Evolutionary conservation across 2,888 invertebrate species (phyloP).

Genomic region (Drosophila ochracea): DNA sequence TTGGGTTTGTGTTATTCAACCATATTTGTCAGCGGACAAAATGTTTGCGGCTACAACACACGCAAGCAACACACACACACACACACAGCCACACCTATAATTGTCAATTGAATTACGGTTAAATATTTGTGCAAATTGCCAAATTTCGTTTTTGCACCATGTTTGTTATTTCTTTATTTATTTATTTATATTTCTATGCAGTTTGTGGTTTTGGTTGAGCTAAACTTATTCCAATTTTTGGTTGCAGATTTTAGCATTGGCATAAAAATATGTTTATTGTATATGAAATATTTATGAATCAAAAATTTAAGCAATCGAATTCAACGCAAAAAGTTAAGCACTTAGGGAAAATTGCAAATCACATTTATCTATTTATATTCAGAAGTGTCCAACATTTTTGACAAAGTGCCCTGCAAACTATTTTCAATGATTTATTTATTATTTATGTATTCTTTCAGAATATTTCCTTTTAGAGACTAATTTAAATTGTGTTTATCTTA

Average conservation of each 20-base stretch:
- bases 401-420: not conserved
- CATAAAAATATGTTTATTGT: not conserved
- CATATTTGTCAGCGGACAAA: conserved; percentile 30
- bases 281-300: not conserved
- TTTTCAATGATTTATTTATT: not conserved
- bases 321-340: not conserved
- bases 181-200: conserved; percentile 5
- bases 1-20: conserved; percentile 24
- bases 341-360: not conserved
- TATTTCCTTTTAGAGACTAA: not conserved
- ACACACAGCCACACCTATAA: conserved; percentile 31
- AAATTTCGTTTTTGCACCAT: conserved; percentile 29
- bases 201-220: conserved; percentile 4
- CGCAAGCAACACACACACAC: conserved; percentile 16
- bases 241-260: conserved; percentile 1
- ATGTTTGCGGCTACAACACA: conserved; percentile 41
- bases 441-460: not conserved
- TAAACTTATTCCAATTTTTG: conserved; percentile 3
- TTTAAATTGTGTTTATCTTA: not conserved
- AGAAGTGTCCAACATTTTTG: not conserved
- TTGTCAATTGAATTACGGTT: conserved; percentile 67
- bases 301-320: not conserved
- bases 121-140: conserved; percentile 56
- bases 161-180: conserved; percentile 2
- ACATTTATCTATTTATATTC: not conserved